These are phyloP conservation scores for Asbolus verrucosus DNA, from an alignment of 1,140 invertebrate species.

Conservation along the genomic window DNA sequence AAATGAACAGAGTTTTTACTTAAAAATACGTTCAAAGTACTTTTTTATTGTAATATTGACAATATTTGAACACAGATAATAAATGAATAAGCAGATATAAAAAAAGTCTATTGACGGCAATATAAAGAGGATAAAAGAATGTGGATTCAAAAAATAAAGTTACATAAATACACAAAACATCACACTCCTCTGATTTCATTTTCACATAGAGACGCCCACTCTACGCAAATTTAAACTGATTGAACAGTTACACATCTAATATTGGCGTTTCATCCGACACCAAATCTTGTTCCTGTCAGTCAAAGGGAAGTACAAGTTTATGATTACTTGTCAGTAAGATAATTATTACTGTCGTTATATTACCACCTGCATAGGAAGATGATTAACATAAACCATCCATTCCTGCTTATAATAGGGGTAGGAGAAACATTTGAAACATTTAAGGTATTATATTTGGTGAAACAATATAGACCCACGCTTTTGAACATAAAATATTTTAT, in stretches of 20 bases:
- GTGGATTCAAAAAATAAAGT: conserved; percentile 22
- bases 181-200: conserved; percentile 20
- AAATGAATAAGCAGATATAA: conserved; percentile 22
- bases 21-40: neutral
- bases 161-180: conserved; percentile 34
- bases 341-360: conserved; percentile 19
- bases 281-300: conserved; percentile 33
- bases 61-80: conserved; percentile 6
- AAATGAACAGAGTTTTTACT: neutral
- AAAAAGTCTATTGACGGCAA: conserved; percentile 27
- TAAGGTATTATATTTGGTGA: too few species aligned
- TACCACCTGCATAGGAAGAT: conserved; percentile 27
- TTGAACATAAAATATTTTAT: conserved; percentile 29
- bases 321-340: conserved; percentile 26
- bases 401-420: conserved; percentile 12
- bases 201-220: conserved; percentile 17
- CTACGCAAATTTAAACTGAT: conserved; percentile 24
- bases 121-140: conserved; percentile 35
- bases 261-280: conserved; percentile 20
- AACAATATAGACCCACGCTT: neutral
- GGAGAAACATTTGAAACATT: too few species aligned
- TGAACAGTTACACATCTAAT: conserved; percentile 30
- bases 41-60: neutral
- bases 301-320: conserved; percentile 20
- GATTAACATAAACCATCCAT: conserved; percentile 35